Evolutionary conservation across 2,113 vertebrate species (phyloP).

Genomic region (Vombatus ursinus): DNA sequence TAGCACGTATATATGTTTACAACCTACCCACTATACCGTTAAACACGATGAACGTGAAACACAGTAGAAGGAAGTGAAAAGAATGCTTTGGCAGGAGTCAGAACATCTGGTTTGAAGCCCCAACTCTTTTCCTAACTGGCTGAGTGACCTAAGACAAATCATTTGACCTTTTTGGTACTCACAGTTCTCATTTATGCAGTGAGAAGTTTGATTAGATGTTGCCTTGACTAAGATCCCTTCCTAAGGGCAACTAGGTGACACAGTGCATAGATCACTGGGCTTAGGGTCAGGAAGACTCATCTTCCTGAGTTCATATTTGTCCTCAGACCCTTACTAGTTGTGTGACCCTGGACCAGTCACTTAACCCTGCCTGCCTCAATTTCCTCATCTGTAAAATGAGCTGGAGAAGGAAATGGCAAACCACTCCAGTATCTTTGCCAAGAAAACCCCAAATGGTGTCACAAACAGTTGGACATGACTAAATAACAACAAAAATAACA

Average conservation of each 20-base stretch:
- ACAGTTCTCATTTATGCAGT: background rate
- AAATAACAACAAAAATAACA: background rate
- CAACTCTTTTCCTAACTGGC: background rate
- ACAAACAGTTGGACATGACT: background rate
- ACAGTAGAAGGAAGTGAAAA: background rate
- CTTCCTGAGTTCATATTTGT: background rate
- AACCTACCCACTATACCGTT: background rate
- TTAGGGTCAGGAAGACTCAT: background rate
- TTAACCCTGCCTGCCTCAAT: background rate
- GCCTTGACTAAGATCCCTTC: background rate
- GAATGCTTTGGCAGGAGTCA: background rate
- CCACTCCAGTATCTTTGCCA: background rate
- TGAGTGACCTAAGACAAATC: background rate
- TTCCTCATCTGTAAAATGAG: background rate
- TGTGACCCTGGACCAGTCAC: background rate
- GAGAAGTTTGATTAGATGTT: background rate
- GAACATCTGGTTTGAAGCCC: background rate
- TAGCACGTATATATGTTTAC: background rate
- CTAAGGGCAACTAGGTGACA: background rate
- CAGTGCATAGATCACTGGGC: background rate
- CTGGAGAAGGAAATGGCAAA: background rate
- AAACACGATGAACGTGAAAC: background rate
- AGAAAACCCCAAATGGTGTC: background rate
- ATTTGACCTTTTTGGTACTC: background rate
- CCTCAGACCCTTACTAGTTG: background rate